Base-by-base conservation (phyloP, 2,113 vertebrate genomes). In the Butorides virescens region DNA sequence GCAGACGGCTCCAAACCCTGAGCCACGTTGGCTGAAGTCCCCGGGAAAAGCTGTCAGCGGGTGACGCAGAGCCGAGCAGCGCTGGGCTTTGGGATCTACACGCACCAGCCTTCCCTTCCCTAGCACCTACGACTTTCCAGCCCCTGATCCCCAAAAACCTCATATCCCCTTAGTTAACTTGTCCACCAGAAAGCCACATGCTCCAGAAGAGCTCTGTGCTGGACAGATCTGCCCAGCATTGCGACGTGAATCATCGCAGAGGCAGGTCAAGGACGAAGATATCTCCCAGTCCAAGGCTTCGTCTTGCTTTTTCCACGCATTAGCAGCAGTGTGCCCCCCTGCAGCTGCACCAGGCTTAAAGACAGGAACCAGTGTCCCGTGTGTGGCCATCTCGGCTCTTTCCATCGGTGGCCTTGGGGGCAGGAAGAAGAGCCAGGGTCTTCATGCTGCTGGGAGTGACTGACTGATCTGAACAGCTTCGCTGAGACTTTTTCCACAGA, bases 331-430 rank as follows among this genome's bases (percentile, higher is more conserved):
- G 23, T 7, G 67, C 6, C 42, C 55, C 9, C 4, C 72, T 58
- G 52, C 20, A 71, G 85, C 56, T 56, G 65, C 49, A 29, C 23
- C 27, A 16, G 58, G 49, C 19, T 1, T 13, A 27, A 80, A 67
- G 13, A 53, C 13, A 18, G 68, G 65, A 30, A 6, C 10, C 0
- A 0, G 3, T 36, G 50, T 30, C 56, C 71, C 32, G 2, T 7
- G 11, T 12, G 47, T 37, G 22, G 42, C 52, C 65, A 55, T 9
- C 65, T 70, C 20, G 42, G 92, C 55, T 39, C 63, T 65, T 71
- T 18, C 63, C 3, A 0, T 17, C 1, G 0, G 58, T 46, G 21
- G 18, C 36, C 13, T 42, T 42, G 17, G 10, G 53, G 29, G 11
- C 39, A 74, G n/a, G 34, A 37, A 46, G 25, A 42, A 68, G 29